These are phyloP conservation scores for Pachyramphus minor DNA, from an alignment of 2,113 vertebrate genomes.

Conservation along the genomic window DNA sequence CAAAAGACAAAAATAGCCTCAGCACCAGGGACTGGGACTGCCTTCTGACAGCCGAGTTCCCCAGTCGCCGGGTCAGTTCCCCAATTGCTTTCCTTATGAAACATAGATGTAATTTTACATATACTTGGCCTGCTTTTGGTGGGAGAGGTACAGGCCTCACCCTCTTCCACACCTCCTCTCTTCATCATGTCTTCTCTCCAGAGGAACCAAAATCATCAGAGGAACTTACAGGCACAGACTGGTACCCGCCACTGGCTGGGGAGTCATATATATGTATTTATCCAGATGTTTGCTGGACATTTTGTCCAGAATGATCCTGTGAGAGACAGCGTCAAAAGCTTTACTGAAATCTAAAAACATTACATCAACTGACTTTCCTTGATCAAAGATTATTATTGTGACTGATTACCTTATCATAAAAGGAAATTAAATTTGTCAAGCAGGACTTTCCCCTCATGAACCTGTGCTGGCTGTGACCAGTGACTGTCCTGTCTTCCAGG, in stretches of 20 bases:
- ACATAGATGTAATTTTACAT: not conserved
- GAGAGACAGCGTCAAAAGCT: not conserved
- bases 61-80: not conserved
- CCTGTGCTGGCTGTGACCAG: not conserved
- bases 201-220: not conserved
- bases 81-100: not conserved
- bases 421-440: not conserved
- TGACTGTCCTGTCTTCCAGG: not conserved
- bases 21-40: not conserved
- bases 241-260: accelerated
- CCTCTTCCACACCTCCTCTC: not conserved
- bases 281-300: not conserved
- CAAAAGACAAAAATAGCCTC: conserved; percentile 23
- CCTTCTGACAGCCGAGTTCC: not conserved
- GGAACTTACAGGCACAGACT: not conserved
- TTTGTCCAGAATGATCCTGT: not conserved
- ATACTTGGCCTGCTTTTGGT: not conserved
- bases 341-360: not conserved
- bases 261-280: not conserved
- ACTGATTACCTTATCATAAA: not conserved
- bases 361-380: not conserved
- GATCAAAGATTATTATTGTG: not conserved
- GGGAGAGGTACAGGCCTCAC: not conserved
- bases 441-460: not conserved
- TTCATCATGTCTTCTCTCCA: not conserved